Percentiles rank a stretch among this genome's conserved stretches.
Evolutionary conservation across 2,888 invertebrate genomes (phyloP).

Genomic region (Podabrus alpinus): DNA sequence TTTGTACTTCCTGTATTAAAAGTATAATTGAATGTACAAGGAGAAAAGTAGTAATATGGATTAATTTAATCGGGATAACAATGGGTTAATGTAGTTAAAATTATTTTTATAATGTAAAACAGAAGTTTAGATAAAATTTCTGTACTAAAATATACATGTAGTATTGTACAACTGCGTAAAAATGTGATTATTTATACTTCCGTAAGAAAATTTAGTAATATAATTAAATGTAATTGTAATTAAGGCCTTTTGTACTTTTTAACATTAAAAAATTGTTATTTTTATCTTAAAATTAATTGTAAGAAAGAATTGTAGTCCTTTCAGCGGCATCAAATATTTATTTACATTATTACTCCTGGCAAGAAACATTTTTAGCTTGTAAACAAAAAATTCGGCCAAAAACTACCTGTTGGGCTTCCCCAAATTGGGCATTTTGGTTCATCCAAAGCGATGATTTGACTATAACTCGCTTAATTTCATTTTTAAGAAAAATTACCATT

Average conservation of each 20-base stretch:
- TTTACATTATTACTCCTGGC: too few species aligned
- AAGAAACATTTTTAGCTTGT: too few species aligned
- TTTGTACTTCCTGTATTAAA: too few species aligned
- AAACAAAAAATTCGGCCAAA: too few species aligned
- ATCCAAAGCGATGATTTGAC: too few species aligned
- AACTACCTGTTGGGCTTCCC: too few species aligned
- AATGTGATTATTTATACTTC: not conserved
- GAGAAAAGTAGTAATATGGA: not conserved
- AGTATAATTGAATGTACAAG: not conserved
- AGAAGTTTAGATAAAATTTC: not conserved
- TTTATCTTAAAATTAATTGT: not conserved
- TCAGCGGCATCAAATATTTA: too few species aligned
- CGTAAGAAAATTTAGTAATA: not conserved
- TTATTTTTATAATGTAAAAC: not conserved
- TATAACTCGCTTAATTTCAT: too few species aligned
- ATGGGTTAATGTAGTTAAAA: not conserved
- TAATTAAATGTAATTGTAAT: not conserved
- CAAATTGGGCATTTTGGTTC: too few species aligned
- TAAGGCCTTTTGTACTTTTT: not conserved
- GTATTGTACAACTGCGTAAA: not conserved
- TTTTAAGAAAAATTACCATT: too few species aligned
- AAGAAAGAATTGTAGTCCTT: too few species aligned
- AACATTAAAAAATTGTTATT: not conserved
- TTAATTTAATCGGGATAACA: not conserved
- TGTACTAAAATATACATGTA: not conserved